Evolutionary conservation across 35 echinoderm and acorn worm species (phyloP).

Genomic region (Apostichopus parvimensis): DNA sequence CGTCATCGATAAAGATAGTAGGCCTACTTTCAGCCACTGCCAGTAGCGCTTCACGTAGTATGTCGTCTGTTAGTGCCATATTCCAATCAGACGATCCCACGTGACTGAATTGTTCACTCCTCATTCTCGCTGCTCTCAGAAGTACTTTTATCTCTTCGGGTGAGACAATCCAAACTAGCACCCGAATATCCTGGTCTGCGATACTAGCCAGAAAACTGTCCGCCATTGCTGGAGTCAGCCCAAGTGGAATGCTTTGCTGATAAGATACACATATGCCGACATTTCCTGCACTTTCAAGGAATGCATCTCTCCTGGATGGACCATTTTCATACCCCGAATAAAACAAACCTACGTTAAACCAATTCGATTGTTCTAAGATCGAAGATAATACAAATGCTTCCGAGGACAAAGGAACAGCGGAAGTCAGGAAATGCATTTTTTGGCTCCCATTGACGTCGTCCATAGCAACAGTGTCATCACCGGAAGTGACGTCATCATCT

Average conservation of each 20-base stretch:
- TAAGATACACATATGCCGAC: conserved; percentile 36
- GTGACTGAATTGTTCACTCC: not conserved
- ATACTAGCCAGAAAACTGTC: not conserved
- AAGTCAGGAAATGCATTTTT: not conserved
- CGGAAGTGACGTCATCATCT: too few species aligned
- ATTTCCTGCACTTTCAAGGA: not conserved
- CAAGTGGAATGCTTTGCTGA: not conserved
- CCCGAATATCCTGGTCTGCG: not conserved
- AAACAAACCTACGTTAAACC: conserved; percentile 51
- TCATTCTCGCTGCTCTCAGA: not conserved
- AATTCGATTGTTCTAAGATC: conserved; percentile 1
- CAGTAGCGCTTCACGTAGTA: not conserved
- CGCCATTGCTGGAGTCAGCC: conserved; percentile 4
- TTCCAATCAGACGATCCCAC: not conserved
- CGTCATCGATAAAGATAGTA: not conserved
- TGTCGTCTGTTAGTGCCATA: not conserved
- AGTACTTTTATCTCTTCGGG: not conserved
- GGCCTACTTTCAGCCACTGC: not conserved
- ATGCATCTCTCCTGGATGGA: conserved; percentile 12
- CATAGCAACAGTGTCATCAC: too few species aligned
- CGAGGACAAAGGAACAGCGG: conserved; percentile 33
- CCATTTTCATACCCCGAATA: conserved; percentile 43
- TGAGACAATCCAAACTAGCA: not conserved
- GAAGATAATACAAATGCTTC: conserved; percentile 8
- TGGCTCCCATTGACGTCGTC: not conserved